Percentiles rank a stretch among this genome's conserved stretches.
phyloP scores from a whole-genome alignment of 1,140 invertebrate genomes.

The Drosophila oshimai region DNA sequence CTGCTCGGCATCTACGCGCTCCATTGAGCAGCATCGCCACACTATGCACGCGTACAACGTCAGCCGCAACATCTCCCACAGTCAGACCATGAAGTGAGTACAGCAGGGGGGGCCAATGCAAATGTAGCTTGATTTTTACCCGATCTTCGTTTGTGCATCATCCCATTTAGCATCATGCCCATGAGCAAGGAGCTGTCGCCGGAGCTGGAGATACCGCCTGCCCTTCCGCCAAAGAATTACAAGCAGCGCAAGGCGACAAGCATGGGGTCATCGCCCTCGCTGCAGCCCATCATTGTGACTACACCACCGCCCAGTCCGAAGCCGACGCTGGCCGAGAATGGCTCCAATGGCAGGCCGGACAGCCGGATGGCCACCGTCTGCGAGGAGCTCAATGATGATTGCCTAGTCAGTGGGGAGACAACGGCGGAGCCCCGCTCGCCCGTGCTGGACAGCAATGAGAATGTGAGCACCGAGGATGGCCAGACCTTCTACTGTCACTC shows the following conservation, averaged over 20 bases:
- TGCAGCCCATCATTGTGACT: slow-evolving; percentile 51
- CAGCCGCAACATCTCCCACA: slow-evolving; percentile 79
- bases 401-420: slow-evolving; percentile 16
- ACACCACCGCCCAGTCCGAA: slow-evolving; percentile 81
- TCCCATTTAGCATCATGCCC: slow-evolving; percentile 51
- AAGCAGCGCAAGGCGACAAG: slow-evolving; percentile 61
- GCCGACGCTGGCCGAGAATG: slow-evolving; percentile 48
- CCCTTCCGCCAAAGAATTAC: slow-evolving; percentile 89
- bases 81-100: slow-evolving; percentile 82
- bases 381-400: slow-evolving; percentile 57
- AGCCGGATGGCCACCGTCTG: slow-evolving; percentile 72
- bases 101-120: no score
- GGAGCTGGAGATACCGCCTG: slow-evolving; percentile 86
- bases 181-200: slow-evolving; percentile 68
- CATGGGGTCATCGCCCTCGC: not conserved
- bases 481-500: slow-evolving; percentile 60
- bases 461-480: slow-evolving; percentile 26
- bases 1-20: slow-evolving; percentile 89
- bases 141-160: no score
- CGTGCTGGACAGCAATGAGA: slow-evolving; percentile 47
- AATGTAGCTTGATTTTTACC: not conserved
- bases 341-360: slow-evolving; percentile 18
- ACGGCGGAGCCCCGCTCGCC: not conserved
- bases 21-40: slow-evolving; percentile 84
- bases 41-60: slow-evolving; percentile 92